Evolutionary conservation across 2,797 vertebrate genomes (phyloP).

Genomic region (Ceryle rudis): DNA sequence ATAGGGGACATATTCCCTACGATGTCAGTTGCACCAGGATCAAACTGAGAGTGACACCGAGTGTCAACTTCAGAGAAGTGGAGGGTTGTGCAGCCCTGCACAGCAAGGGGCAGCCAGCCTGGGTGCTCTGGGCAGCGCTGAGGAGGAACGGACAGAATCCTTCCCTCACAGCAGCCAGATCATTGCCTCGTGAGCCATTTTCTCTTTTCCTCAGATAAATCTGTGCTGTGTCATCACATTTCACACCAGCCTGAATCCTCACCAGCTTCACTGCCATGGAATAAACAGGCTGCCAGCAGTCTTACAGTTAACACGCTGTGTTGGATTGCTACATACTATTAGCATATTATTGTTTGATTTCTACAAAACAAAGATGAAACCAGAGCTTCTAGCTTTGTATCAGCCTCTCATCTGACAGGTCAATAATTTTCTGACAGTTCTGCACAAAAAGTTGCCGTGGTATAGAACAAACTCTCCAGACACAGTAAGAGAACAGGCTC

Average conservation of each 20-base stretch:
- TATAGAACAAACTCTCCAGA: background rate
- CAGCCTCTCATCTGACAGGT: background rate
- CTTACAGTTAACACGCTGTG: background rate
- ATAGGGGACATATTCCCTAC: background rate
- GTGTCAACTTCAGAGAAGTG: too few relatives aligned
- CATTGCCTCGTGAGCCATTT: background rate
- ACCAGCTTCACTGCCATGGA: background rate
- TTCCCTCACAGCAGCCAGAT: background rate
- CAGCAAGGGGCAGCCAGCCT: too few relatives aligned
- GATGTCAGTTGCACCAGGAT: background rate
- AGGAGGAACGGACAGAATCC: too few relatives aligned
- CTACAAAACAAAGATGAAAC: accelerated
- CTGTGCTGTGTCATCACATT: background rate
- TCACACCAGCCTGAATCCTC: background rate
- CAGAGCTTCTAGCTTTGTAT: accelerated
- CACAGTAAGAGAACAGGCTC: accelerated
- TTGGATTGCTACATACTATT: too few relatives aligned
- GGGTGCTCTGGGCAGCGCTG: too few relatives aligned
- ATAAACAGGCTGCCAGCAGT: background rate
- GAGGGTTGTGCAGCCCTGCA: background rate
- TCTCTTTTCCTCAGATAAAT: background rate
- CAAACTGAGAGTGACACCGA: background rate
- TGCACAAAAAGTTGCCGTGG: accelerated
- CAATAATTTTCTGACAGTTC: background rate
- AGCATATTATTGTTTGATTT: too few relatives aligned